These are phyloP conservation scores for Pyrgilauda ruficollis DNA, from an alignment of 2,113 vertebrate species.

Conservation along the genomic window DNA sequence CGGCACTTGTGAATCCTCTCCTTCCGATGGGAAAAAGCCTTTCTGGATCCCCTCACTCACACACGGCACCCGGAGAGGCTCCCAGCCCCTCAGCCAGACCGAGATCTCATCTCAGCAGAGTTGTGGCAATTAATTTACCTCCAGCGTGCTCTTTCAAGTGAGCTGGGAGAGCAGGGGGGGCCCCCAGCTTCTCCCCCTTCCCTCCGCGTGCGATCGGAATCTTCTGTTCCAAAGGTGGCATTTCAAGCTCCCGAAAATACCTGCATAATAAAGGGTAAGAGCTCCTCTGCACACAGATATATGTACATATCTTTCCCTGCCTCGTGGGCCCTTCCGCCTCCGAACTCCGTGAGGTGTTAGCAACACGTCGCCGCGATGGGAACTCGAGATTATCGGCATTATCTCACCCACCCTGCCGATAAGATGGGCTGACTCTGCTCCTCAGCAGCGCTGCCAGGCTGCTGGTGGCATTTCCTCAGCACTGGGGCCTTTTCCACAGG, in stretches of 20 bases:
- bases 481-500: neutral
- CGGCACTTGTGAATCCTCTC: neutral
- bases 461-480: neutral
- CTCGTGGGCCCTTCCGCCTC: neutral
- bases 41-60: neutral
- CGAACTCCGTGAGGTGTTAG: neutral
- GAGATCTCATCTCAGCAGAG: neutral
- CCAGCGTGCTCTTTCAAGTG: neutral
- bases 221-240: neutral
- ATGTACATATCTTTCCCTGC: neutral
- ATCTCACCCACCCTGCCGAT: neutral
- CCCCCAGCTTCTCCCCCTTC: neutral
- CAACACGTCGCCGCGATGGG: neutral
- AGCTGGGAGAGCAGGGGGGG: neutral
- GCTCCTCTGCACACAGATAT: neutral
- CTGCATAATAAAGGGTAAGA: constrained; percentile 36
- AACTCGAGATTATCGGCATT: neutral
- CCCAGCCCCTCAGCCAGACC: neutral
- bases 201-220: neutral
- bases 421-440: neutral
- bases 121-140: neutral
- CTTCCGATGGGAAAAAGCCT: neutral
- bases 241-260: constrained; percentile 7
- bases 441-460: neutral
- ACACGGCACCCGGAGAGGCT: neutral